Evolutionary conservation across 2,888 invertebrate species (phyloP).

Genomic region (Andrena chrysosceles): DNA sequence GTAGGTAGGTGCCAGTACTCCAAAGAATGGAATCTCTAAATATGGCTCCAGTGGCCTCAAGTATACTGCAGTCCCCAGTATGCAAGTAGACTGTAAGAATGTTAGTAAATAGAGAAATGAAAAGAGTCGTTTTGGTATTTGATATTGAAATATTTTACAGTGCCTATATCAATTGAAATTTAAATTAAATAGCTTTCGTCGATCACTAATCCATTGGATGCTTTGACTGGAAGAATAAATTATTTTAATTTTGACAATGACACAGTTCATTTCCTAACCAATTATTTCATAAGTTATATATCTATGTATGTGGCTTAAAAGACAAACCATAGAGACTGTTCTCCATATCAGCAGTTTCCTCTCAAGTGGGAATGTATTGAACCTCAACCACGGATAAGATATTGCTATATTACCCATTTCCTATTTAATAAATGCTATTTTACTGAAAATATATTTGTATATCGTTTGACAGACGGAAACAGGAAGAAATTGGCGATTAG

Average conservation of each 20-base stretch:
- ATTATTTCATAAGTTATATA: not conserved
- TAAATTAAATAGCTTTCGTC: too few relatives aligned
- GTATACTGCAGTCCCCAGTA: slow-evolving; percentile 66
- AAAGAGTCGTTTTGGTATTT: not conserved
- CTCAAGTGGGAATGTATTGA: not conserved
- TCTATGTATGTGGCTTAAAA: not conserved
- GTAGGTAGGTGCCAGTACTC: slow-evolving; percentile 72
- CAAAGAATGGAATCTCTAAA: slow-evolving; percentile 61
- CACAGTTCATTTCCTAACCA: not conserved
- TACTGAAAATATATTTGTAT: not conserved
- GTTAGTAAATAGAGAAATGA: slow-evolving; percentile 19
- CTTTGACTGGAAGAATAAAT: too few relatives aligned
- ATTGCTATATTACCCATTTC: slow-evolving; percentile 34
- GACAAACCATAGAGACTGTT: slow-evolving; percentile 38
- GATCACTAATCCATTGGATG: too few relatives aligned
- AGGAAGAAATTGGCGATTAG: not conserved
- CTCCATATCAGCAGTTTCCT: slow-evolving; percentile 52
- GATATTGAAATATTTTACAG: not conserved
- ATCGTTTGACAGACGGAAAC: not conserved
- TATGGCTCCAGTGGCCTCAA: slow-evolving; percentile 61
- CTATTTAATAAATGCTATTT: not conserved
- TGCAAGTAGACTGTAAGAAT: slow-evolving; percentile 69
- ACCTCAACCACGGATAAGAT: not conserved
- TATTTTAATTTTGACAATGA: not conserved
- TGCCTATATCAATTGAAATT: too few relatives aligned